These are phyloP conservation scores for Meda fulgida DNA, from an alignment of 2,797 vertebrate genomes.

Conservation along the genomic window DNA sequence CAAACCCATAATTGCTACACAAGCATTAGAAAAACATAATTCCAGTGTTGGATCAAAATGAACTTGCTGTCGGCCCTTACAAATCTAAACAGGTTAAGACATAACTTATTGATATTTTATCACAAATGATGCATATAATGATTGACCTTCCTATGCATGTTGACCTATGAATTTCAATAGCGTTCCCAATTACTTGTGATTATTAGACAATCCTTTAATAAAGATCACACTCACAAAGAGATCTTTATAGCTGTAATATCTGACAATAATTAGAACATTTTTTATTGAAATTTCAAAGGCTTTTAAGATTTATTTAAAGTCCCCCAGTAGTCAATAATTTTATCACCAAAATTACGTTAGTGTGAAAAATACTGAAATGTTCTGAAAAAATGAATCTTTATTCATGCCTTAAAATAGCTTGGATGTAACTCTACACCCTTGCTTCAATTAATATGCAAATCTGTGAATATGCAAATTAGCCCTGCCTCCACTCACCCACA, in stretches of 20 bases:
- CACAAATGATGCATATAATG: neutral
- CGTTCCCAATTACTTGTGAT: neutral
- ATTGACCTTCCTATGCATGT: neutral
- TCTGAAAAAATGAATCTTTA: too few species aligned
- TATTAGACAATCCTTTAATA: neutral
- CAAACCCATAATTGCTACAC: slow-evolving; percentile 40
- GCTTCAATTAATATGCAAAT: too few species aligned
- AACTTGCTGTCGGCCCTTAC: neutral
- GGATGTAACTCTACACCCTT: too few species aligned
- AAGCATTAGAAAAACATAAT: slow-evolving; percentile 18
- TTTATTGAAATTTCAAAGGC: neutral
- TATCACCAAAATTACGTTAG: too few species aligned
- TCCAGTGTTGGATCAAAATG: neutral
- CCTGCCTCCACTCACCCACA: too few species aligned
- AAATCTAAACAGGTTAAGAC: neutral
- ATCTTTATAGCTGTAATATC: too few species aligned
- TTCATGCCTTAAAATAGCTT: too few species aligned
- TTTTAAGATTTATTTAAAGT: neutral
- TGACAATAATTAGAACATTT: neutral
- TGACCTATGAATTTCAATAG: neutral
- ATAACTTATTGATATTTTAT: slow-evolving; percentile 5
- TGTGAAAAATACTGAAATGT: too few species aligned
- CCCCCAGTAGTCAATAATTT: too few species aligned
- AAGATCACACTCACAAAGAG: too few species aligned
- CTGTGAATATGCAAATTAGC: too few species aligned